Evolutionary conservation across 2,797 vertebrate genomes (phyloP), one percentile per base, ranked within the genome.

Genomic region (Aplochiton taeniatus): DNA sequence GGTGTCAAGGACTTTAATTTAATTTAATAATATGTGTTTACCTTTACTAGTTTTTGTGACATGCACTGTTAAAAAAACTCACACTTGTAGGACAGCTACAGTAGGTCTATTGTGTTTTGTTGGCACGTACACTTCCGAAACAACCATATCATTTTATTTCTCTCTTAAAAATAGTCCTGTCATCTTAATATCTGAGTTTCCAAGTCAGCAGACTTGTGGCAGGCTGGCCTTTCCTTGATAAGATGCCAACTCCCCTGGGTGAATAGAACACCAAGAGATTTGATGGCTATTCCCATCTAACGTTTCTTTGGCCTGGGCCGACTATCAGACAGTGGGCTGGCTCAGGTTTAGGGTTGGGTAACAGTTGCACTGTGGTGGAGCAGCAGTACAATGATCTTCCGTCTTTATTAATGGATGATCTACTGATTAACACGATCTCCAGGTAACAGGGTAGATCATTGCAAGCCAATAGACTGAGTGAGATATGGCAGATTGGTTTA

Each of bases 351-450:
- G 61, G 73, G 84, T 70, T 91, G 80, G 13, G 80, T 88, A 90
- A 85, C 87, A 85, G 31, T 50, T 66, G 59, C 73, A 69, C 58
- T 44, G 72, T 41, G 65, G 61, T 73, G 57, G 66, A 74, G 61
- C 53, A 64, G 65, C 47, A 58, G 65, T 17, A 81, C 82, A 73
- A 66, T 76, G 84, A 89, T 83, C 81, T 51, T 50, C 41, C 58
- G 66, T 84, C 73, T 87, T 94, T 88, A 93, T 89, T 93, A 89
- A 92, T 91, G 78, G 75, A 93, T 90, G 83, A 85, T 66, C 74
- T 61, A 56, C 79, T 88, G 87, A 88, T 90, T 80, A 87, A 87
- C 83, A 77, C 51, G 53, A 49, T 68, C 55, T 64, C 18, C 48
- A 52, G 48, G 16, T n/a, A n/a, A 31, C 18, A 55, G 19, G 7